phyloP scores from a whole-genome alignment of 2,113 vertebrate genomes.

The Cinclus mexicanus region DNA sequence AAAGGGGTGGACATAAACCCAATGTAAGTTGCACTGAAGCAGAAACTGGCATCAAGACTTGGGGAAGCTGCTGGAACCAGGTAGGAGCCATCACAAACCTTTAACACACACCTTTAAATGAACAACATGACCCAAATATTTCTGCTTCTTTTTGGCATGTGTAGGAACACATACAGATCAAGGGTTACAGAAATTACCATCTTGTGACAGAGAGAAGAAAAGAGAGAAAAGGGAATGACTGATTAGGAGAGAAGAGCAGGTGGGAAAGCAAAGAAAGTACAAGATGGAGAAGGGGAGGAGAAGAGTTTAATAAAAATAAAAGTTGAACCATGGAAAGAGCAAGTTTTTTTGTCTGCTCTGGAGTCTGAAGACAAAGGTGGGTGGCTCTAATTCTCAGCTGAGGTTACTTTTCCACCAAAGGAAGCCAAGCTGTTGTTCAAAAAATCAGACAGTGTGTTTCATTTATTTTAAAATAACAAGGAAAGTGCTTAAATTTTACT shows the following conservation, averaged over 20 bases:
- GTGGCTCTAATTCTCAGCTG: constrained; percentile 14
- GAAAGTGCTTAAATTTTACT: constrained; percentile 27
- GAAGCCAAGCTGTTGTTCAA: constrained; percentile 24
- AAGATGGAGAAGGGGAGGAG: neutral
- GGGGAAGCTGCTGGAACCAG: neutral
- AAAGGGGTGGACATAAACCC: neutral
- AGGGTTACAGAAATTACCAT: neutral
- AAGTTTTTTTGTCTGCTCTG: neutral
- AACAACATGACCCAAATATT: neutral
- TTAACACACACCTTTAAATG: neutral
- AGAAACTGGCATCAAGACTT: neutral
- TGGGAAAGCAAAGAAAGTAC: neutral
- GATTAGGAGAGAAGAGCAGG: neutral
- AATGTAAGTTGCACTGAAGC: neutral
- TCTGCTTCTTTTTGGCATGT: neutral
- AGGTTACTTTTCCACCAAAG: neutral
- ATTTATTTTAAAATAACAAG: constrained; percentile 15
- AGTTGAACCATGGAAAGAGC: neutral
- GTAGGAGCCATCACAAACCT: neutral
- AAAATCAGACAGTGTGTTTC: neutral
- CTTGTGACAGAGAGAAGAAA: neutral
- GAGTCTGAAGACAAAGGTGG: neutral
- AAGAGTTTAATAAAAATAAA: neutral
- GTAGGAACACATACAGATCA: neutral
- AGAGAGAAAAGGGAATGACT: neutral